These are phyloP conservation scores for Lophotriccus pileatus DNA, from an alignment of 2,797 vertebrate species.

Conservation along the genomic window DNA sequence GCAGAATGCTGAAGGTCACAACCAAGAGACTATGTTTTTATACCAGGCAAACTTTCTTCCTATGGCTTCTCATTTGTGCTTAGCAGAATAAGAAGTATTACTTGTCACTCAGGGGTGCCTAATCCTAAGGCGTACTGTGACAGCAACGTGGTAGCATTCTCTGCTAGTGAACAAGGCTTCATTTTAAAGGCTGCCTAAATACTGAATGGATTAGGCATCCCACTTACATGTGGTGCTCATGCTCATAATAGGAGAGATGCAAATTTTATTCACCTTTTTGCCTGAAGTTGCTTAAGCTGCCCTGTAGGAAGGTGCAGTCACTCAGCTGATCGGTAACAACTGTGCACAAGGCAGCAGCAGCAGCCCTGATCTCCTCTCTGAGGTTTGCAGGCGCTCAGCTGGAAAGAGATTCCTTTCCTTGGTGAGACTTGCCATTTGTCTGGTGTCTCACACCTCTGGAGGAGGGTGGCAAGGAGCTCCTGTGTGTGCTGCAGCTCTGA, in stretches of 20 bases:
- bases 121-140: neutral
- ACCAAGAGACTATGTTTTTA: neutral
- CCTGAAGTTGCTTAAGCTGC: neutral
- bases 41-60: neutral
- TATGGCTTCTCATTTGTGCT: neutral
- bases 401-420: neutral
- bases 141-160: neutral
- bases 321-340: neutral
- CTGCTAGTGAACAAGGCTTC: neutral
- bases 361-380: rapidly evolving
- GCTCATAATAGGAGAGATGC: neutral
- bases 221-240: neutral
- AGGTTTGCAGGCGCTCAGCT: neutral
- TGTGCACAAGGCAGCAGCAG: neutral
- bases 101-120: neutral
- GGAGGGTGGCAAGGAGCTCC: neutral
- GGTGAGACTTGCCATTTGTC: neutral
- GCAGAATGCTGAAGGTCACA: neutral
- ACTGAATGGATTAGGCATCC: neutral
- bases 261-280: neutral
- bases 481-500: neutral
- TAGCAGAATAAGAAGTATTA: neutral
- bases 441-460: rapidly evolving
- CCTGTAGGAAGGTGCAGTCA: neutral
- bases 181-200: neutral